A percentile compares a stretch with the other conserved stretches of the same genome.
These are phyloP conservation scores for Synanceia verrucosa DNA, from an alignment of 2,797 vertebrate species.

Conservation along the genomic window DNA sequence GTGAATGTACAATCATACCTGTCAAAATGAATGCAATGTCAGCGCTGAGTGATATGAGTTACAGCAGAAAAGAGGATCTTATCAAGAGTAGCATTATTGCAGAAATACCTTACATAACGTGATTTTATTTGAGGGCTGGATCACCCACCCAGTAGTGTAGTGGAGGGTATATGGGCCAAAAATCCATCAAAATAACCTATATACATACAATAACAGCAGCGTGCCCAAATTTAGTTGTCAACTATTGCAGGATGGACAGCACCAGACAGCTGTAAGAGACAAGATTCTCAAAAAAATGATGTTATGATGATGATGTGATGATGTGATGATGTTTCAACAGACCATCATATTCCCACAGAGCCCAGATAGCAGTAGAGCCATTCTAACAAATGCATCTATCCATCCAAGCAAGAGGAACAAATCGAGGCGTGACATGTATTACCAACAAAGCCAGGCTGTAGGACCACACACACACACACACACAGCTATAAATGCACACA, in stretches of 20 bases:
- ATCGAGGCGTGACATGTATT: slow-evolving; percentile 48
- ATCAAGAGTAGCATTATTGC: no score
- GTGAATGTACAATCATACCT: neutral
- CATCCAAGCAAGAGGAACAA: slow-evolving; percentile 23
- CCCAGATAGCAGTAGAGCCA: slow-evolving; percentile 6
- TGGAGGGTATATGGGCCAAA: no score
- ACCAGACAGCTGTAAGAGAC: neutral
- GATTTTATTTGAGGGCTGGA: neutral
- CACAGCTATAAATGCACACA: slow-evolving; percentile 40
- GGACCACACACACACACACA: slow-evolving; percentile 4
- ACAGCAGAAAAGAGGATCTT: neutral
- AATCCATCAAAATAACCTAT: no score
- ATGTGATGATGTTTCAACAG: neutral
- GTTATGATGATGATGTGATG: no score
- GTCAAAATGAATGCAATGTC: neutral
- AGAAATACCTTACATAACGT: neutral
- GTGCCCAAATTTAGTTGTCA: neutral
- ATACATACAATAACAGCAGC: no score
- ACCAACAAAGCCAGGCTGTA: slow-evolving; percentile 18
- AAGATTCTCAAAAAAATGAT: slow-evolving; percentile 2
- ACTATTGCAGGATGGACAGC: neutral
- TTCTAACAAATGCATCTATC: slow-evolving; percentile 16
- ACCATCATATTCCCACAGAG: neutral
- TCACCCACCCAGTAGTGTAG: neutral
- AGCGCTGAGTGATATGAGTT: neutral